Evolutionary conservation across 2,797 vertebrate species (phyloP), one percentile per base, ranked within the genome.

Genomic region (Mus caroli): DNA sequence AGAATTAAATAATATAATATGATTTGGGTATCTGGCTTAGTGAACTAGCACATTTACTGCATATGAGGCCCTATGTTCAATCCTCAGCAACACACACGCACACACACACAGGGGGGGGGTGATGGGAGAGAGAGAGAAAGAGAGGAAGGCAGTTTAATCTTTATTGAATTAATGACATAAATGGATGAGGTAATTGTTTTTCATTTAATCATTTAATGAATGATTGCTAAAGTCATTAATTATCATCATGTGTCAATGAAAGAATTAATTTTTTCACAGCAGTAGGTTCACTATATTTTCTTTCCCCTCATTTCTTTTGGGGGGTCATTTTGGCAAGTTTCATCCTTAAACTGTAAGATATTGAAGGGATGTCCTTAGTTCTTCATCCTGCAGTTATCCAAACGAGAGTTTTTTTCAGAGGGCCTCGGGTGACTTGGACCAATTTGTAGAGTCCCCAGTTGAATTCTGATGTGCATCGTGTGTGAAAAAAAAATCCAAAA

Each of bases 401-500:
- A 87, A 13, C 87, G 76, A 93, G 13, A 75, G 50, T 50, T 79
- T 97, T 97, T 97, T 78, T 54, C 87, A 95, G 84, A 96, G 26
- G 54, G 54, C 43, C 2, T 19, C 22, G 15, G 69, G 95, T 95
- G 88, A 87, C 28, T 37, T 11, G 71, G 64, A 96, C 73, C 73
- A 85, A 88, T 96, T 82, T 94, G 83, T 96, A 95, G 94, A 87
- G 34, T 85, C 73, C 37, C 28, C 24, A 91, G 64, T 50, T 88
- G 26, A 92, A 69, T 95, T 96, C 83, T 90, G 86, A 95, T 92
- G 64, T 91, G 62, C 77, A 43, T 58, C 80, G 28, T 92, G 34
- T 79, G 58, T 0, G 2, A 93, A 96, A 96, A 97, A 54, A 97
- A 97, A 97, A 95, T 22, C 37, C 54, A 60, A 92, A 92, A 62